Evolutionary conservation across 2,888 invertebrate species (phyloP), one percentile per base, ranked within the genome.

Genomic region (Andrena hattorfiana): DNA sequence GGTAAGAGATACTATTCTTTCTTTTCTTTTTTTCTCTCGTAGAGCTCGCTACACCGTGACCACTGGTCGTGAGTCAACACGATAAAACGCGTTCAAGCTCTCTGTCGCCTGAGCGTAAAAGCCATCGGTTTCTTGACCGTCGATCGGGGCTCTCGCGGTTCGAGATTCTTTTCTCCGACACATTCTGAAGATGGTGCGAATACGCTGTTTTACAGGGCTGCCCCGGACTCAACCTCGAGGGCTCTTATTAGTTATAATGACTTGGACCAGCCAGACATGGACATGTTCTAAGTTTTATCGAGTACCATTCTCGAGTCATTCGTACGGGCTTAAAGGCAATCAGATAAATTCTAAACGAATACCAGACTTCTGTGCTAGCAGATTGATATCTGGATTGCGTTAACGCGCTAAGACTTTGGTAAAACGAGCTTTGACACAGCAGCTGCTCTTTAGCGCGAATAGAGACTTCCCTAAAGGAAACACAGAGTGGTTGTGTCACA

Each of bases 241-340:
- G 96, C 97, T 94, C 95, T 98, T 94, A 96, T 98, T 94, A 97
- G 97, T 94, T 98, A 98, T 96, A 96, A 97, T 95, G 98, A 98
- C 95, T 96, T 98, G 95, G 98, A 98, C 95, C 97, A 97, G 94
- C 97, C 97, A 95, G 97, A 97, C 94, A 96, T 96, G 94, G 97
- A 97, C 94, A 96, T 97, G 94, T 97, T 97, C 94, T 97, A 95
- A 95, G 90, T 90, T 81, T 82, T 79, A 23, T 73, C 74, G 13
- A 72, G 63, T 75, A 56, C 48, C 56, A 56, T 20, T 80, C 64
- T 84, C 59, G 60, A 69, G 26, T 81, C 35, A 72, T 81, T 81
- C n/a, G n/a, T 51, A n/a, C 54, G 72, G 60, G 69, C 74, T 67
- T 83, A 71, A 80, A 49, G 69, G 28, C n/a, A 72, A 54, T 51